These are phyloP conservation scores for Cyclargus thomasi DNA, from an alignment of 1,140 invertebrate species.

Conservation along the genomic window DNA sequence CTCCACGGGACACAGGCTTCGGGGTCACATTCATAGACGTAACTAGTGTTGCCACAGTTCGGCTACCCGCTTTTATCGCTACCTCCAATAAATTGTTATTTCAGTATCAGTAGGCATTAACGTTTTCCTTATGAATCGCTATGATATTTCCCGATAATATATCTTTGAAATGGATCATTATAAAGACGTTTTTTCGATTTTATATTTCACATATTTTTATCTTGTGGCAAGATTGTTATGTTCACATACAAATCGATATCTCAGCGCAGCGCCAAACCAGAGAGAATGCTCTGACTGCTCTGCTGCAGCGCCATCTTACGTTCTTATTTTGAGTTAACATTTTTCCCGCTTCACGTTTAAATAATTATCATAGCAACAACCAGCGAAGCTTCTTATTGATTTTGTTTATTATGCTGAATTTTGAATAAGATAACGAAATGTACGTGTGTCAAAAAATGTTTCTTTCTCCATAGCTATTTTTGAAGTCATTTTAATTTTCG, in stretches of 20 bases:
- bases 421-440: too few relatives aligned
- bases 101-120: neutral
- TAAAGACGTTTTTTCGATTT: neutral
- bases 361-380: neutral
- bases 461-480: neutral
- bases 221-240: constrained; percentile 44
- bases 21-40: constrained; percentile 74
- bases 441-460: too few relatives aligned
- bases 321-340: neutral
- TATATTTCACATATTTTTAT: constrained; percentile 40
- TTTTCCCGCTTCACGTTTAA: constrained; percentile 14
- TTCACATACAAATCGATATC: constrained; percentile 62
- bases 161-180: neutral
- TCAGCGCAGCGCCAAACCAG: constrained; percentile 64
- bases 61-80: neutral
- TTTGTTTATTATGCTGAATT: neutral
- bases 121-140: neutral
- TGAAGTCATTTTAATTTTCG: neutral
- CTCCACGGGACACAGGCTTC: constrained; percentile 71
- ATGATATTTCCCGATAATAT: neutral
- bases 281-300: constrained; percentile 42
- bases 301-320: constrained; percentile 46
- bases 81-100: neutral
- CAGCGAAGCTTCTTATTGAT: too few relatives aligned
- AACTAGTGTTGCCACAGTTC: constrained; percentile 48